A percentile compares a stretch with the other conserved stretches of the same genome.
Evolutionary conservation across 2,797 vertebrate species (phyloP).

Genomic region (Rallus crepitans): DNA sequence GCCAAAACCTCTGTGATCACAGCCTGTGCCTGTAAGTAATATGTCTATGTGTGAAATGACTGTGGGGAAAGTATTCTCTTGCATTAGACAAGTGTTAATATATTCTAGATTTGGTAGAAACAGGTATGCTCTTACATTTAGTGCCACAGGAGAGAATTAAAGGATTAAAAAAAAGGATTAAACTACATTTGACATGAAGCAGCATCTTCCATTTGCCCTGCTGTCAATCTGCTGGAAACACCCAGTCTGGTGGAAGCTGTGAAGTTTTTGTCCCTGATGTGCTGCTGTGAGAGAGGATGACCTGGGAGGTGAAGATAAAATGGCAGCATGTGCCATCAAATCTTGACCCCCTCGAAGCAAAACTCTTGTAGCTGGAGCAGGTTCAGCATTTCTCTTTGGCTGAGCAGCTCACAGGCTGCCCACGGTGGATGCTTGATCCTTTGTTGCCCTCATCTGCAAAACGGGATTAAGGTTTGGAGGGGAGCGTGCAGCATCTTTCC

Average conservation of each 20-base stretch:
- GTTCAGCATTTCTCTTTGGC: constrained; percentile 3
- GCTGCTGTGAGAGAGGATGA: neutral
- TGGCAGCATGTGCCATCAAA: neutral
- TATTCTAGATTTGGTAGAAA: neutral
- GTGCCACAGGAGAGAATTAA: neutral
- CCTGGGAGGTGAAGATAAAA: neutral
- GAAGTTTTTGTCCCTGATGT: neutral
- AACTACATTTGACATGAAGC: neutral
- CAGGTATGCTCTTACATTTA: neutral
- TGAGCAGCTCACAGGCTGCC: neutral
- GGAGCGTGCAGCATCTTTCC: neutral
- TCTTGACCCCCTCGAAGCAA: neutral
- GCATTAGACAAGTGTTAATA: neutral
- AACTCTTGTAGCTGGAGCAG: neutral
- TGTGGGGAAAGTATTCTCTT: neutral
- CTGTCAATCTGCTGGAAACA: neutral
- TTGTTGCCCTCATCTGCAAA: neutral
- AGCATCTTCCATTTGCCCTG: neutral
- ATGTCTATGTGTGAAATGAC: rapidly evolving
- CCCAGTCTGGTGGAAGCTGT: neutral
- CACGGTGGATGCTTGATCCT: neutral
- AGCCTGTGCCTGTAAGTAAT: neutral
- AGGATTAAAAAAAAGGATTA: neutral
- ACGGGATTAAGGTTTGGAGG: neutral
- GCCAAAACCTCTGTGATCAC: neutral